A percentile compares a stretch with the other conserved stretches of the same genome.
Conservation (phyloP, 1,140 invertebrate species). For the Anastrepha obliqua region DNA sequence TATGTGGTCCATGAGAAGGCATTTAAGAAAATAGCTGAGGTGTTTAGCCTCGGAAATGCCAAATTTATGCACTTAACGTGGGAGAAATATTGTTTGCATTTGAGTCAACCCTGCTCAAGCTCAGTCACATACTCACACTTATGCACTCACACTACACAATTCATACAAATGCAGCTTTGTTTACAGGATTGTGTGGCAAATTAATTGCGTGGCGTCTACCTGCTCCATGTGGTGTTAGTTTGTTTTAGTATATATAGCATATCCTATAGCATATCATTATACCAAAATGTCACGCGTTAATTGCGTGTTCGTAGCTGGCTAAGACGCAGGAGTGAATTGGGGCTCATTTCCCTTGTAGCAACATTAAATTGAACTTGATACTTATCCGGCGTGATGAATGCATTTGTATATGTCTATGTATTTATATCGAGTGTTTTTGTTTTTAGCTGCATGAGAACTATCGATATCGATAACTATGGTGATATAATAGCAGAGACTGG, state of each 20-base stretch:
- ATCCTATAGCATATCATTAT: slow-evolving; percentile 5
- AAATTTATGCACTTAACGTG: slow-evolving; percentile 49
- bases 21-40: not conserved
- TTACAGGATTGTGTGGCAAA: not conserved
- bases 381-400: not conserved
- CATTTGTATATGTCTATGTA: not conserved
- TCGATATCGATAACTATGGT: too few relatives aligned
- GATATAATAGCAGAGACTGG: too few relatives aligned
- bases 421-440: too few relatives aligned
- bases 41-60: not conserved
- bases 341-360: slow-evolving; percentile 19
- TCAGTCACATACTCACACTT: too few relatives aligned
- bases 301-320: not conserved
- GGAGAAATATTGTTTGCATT: slow-evolving; percentile 42
- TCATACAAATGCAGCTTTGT: not conserved
- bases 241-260: not conserved
- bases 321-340: not conserved
- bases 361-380: slow-evolving; percentile 25
- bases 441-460: not conserved
- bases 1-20: too few relatives aligned
- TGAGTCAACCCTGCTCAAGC: not conserved
- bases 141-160: too few relatives aligned
- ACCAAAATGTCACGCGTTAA: slow-evolving; percentile 12
- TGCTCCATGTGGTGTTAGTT: not conserved
- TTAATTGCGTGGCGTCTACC: not conserved